These are phyloP conservation scores for Zhuqinia jingwanae DNA, from an alignment of 2,888 invertebrate genomes.

Conservation along the genomic window DNA sequence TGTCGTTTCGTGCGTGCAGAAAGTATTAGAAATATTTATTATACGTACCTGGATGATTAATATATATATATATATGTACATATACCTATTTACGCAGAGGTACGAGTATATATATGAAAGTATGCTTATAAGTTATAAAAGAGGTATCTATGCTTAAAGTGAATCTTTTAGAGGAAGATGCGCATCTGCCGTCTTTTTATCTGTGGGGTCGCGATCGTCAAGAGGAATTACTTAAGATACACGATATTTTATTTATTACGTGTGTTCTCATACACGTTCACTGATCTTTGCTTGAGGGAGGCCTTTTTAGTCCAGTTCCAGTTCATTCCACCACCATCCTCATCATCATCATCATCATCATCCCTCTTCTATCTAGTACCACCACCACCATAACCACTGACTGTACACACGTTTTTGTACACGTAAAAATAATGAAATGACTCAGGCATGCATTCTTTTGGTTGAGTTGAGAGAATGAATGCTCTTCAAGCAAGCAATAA, in stretches of 20 bases:
- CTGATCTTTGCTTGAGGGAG: conserved; percentile 45
- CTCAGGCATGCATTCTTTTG: conserved; percentile 16
- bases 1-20: no score
- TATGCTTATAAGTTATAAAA: not conserved
- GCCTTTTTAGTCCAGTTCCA: conserved; percentile 59
- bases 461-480: no score
- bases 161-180: conserved; percentile 32
- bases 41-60: no score
- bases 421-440: not conserved
- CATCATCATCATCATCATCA: not conserved
- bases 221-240: conserved; percentile 62
- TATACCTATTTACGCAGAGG: not conserved
- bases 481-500: not conserved
- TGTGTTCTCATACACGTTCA: conserved; percentile 55
- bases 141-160: no score
- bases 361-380: not conserved
- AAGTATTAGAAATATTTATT: no score
- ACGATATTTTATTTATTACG: conserved; percentile 55
- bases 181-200: conserved; percentile 63
- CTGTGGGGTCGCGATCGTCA: conserved; percentile 70
- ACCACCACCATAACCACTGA: not conserved
- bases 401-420: not conserved
- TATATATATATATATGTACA: no score
- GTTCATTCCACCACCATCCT: conserved; percentile 41
- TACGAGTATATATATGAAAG: not conserved